phyloP scores from a whole-genome alignment of 2,113 vertebrate genomes.

The Scytalopus superciliaris region DNA sequence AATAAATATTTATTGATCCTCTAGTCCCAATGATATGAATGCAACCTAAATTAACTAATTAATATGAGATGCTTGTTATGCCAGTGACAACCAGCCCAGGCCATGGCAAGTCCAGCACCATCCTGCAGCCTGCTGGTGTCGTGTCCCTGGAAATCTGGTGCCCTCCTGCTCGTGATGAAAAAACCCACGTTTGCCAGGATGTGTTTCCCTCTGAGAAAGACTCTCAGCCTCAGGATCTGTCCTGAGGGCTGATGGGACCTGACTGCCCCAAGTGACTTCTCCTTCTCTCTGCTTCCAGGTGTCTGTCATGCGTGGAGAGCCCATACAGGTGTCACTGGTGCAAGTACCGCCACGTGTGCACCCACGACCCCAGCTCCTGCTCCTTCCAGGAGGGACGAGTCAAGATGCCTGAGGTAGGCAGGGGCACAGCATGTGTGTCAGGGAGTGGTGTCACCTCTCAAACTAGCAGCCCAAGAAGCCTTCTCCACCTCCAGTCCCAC shows the following conservation, averaged over 20 bases:
- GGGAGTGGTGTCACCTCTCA: neutral
- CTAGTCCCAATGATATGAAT: neutral
- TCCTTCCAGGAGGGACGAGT: slow-evolving; percentile 96
- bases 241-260: neutral
- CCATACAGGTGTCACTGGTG: slow-evolving; percentile 98
- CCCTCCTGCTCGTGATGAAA: neutral
- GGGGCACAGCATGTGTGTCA: fast-evolving
- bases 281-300: slow-evolving; percentile 71
- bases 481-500: neutral
- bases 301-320: slow-evolving; percentile 93
- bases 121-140: neutral
- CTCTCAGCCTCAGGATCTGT: neutral
- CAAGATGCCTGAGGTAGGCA: slow-evolving; percentile 89
- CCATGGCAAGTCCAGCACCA: neutral
- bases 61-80: neutral
- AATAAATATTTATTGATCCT: neutral
- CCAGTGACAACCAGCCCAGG: neutral
- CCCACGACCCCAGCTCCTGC: slow-evolving; percentile 92
- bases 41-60: neutral
- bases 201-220: neutral
- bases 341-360: slow-evolving; percentile 96
- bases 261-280: neutral
- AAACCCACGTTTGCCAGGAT: neutral
- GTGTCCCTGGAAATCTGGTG: neutral
- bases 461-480: neutral